phyloP scores from a whole-genome alignment of 2,797 vertebrate genomes.

The Melanotaenia trifasciata region DNA sequence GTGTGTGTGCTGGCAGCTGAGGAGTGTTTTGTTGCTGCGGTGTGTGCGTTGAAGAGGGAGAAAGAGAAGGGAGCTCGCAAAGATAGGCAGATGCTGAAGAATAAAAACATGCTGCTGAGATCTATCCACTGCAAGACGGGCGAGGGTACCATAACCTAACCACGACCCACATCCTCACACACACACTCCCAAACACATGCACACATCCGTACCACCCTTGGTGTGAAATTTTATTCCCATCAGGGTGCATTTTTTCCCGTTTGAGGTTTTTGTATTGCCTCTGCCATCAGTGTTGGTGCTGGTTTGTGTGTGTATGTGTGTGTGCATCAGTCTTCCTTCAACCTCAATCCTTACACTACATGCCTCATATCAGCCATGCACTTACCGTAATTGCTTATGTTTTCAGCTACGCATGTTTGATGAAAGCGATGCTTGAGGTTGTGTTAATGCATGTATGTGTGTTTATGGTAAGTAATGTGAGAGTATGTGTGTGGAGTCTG shows the following conservation, averaged over 20 bases:
- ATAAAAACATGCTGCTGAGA: constrained; percentile 70
- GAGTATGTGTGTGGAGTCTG: constrained; percentile 50
- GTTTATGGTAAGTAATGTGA: constrained; percentile 5
- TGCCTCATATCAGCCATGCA: constrained; percentile 21
- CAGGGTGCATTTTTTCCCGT: constrained; percentile 66
- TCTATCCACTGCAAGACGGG: constrained; percentile 66
- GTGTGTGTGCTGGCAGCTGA: constrained; percentile 37
- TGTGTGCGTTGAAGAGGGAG: constrained; percentile 28
- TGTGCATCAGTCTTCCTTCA: constrained; percentile 9
- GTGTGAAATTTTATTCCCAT: constrained; percentile 66
- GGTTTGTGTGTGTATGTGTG: constrained; percentile 7
- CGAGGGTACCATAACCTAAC: constrained; percentile 48
- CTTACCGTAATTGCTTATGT: constrained; percentile 47
- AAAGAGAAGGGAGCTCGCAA: constrained; percentile 42
- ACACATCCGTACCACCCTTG: constrained; percentile 42
- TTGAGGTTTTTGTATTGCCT: constrained; percentile 47
- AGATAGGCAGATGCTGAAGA: constrained; percentile 68
- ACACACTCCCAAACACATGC: constrained; percentile 23
- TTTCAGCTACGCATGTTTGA: constrained; percentile 23
- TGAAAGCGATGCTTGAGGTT: not conserved
- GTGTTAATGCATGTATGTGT: constrained; percentile 15
- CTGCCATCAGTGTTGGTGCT: constrained; percentile 14
- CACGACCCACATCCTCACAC: constrained; percentile 40
- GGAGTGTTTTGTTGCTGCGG: constrained; percentile 18
- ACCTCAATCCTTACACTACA: constrained; percentile 31